Percentiles rank a stretch among this genome's conserved stretches.
Conservation (phyloP, 2,888 invertebrate genomes). For the Apodemia zela region DNA sequence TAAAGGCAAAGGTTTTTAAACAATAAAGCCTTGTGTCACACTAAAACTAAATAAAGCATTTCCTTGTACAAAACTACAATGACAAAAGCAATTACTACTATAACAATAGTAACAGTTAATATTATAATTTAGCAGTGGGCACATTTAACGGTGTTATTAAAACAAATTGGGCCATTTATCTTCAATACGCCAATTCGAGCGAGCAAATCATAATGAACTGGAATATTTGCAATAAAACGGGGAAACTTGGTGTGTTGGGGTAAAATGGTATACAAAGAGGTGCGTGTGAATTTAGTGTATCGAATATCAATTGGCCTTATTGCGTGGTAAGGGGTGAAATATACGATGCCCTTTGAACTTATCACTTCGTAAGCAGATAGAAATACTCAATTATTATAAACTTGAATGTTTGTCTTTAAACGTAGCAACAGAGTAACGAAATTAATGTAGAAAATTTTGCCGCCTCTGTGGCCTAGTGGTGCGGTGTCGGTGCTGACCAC, state of each 20-base stretch:
- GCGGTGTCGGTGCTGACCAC: too few relatives aligned
- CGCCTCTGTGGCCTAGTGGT: too few relatives aligned
- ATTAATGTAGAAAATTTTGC: too few relatives aligned
- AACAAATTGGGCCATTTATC: conserved; percentile 11
- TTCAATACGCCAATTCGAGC: not conserved
- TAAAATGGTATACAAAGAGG: conserved; percentile 2
- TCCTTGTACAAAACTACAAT: too few relatives aligned
- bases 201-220: conserved; percentile 7
- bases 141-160: conserved; percentile 5
- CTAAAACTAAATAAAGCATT: too few relatives aligned
- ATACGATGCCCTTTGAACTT: not conserved
- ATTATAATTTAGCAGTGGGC: not conserved
- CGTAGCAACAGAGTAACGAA: too few relatives aligned
- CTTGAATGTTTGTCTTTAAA: too few relatives aligned
- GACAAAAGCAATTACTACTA: not conserved
- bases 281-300: conserved; percentile 13
- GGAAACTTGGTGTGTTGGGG: conserved; percentile 2
- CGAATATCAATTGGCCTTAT: conserved; percentile 2
- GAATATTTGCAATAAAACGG: conserved; percentile 15
- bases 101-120: conserved; percentile 1
- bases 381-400: not conserved
- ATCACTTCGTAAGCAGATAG: not conserved
- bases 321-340: conserved; percentile 4
- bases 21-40: too few relatives aligned
- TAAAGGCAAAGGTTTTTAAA: too few relatives aligned